These are phyloP conservation scores for Leptopterna dolabrata DNA, from an alignment of 2,888 invertebrate species.

Conservation along the genomic window DNA sequence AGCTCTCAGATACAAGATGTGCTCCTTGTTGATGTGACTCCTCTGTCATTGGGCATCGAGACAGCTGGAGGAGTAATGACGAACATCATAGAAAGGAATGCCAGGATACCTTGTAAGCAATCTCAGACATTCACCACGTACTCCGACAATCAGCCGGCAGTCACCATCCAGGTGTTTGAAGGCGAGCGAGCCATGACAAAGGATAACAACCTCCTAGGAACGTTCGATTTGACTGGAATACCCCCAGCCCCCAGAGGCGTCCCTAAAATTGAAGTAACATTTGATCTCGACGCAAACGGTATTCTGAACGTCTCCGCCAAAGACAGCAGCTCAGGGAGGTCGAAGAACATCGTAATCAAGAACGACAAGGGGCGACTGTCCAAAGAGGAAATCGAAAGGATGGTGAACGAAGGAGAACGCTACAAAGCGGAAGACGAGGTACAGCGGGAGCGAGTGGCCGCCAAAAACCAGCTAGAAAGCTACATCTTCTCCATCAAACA, in stretches of 20 bases:
- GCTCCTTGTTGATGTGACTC: constrained; percentile 76
- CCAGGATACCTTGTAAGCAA: no score
- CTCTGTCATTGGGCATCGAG: constrained; percentile 79
- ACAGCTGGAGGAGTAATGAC: constrained; percentile 82
- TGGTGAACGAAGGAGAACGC: constrained; percentile 74
- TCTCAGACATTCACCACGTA: constrained; percentile 75
- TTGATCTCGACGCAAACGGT: no score
- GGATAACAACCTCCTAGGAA: constrained; percentile 87
- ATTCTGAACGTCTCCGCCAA: constrained; percentile 77
- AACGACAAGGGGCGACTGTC: no score
- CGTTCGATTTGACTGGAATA: constrained; percentile 84
- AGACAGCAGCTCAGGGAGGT: no score
- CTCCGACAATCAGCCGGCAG: no score
- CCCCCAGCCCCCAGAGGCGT: no score
- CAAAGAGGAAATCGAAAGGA: no score
- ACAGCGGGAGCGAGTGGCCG: constrained; percentile 66
- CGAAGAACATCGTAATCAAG: no score
- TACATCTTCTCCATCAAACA: constrained; percentile 67
- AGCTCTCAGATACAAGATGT: constrained; percentile 78
- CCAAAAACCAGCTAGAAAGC: constrained; percentile 68
- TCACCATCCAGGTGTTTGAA: no score
- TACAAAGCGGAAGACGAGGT: constrained; percentile 67
- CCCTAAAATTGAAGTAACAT: no score
- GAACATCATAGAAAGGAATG: no score
- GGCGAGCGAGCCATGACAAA: no score